These are phyloP conservation scores for Drosophila longiperda DNA, from an alignment of 2,888 invertebrate species.

Conservation along the genomic window DNA sequence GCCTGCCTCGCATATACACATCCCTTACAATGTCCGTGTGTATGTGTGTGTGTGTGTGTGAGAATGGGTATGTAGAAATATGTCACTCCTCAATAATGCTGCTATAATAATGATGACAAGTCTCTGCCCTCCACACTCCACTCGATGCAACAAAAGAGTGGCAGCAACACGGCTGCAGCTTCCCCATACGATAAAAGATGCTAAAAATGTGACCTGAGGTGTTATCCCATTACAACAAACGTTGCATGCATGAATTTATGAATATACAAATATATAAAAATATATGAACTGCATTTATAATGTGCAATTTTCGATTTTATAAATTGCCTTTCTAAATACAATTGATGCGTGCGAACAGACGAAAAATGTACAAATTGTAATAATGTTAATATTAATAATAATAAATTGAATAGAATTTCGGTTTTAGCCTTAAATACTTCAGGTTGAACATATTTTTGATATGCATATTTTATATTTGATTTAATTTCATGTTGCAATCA, in stretches of 20 bases:
- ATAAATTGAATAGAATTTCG: not conserved
- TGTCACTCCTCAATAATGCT: conserved; percentile 60
- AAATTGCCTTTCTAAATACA: not conserved
- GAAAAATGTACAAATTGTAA: not conserved
- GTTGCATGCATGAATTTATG: not conserved
- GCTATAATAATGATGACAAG: conserved; percentile 47
- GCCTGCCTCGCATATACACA: conserved; percentile 21
- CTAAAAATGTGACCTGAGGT: conserved; percentile 3
- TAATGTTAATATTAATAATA: not conserved
- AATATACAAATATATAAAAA: not conserved
- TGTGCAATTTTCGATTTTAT: conserved; percentile 42
- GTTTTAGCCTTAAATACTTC: not conserved
- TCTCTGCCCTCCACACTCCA: conserved; percentile 26
- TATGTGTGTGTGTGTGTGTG: conserved; percentile 7
- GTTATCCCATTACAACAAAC: not conserved
- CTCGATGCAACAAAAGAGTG: conserved; percentile 21
- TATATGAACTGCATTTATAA: conserved; percentile 42
- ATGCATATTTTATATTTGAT: not conserved
- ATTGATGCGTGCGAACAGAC: not conserved
- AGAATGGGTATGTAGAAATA: conserved; percentile 19
- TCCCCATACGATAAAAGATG: conserved; percentile 2
- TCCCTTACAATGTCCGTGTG: not conserved
- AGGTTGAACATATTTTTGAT: not conserved
- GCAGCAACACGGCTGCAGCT: conserved; percentile 20
- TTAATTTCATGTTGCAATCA: not conserved